Evolutionary conservation across 2,888 invertebrate species (phyloP).

Genomic region (Phyto melanocephala): DNA sequence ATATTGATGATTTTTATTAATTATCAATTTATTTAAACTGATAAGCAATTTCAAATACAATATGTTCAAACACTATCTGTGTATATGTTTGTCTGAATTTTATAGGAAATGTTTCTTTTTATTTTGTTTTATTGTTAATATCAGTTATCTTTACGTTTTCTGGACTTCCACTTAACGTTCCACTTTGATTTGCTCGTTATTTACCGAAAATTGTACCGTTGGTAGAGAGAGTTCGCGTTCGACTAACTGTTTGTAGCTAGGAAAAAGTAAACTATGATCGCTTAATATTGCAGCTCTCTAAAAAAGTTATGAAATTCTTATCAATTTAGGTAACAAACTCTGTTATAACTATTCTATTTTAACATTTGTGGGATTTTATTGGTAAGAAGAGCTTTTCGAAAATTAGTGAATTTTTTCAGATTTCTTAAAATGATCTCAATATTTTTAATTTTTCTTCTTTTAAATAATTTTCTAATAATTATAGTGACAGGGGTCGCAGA

Average conservation of each 20-base stretch:
- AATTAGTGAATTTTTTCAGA: background rate
- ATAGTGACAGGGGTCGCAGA: no score
- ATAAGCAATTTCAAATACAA: constrained; percentile 46
- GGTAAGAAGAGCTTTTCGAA: background rate
- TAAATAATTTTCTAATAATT: no score
- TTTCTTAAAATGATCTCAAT: no score
- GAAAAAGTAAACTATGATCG: constrained; percentile 22
- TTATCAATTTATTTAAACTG: constrained; percentile 59
- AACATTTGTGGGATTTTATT: background rate
- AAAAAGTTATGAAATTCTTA: background rate
- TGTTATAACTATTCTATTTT: background rate
- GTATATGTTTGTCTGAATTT: constrained; percentile 17
- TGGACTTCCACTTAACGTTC: background rate
- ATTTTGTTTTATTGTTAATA: background rate
- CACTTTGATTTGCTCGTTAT: constrained; percentile 27
- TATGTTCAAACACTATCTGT: background rate
- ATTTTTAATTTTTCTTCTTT: no score
- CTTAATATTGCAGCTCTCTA: constrained; percentile 9
- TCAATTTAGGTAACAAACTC: constrained; percentile 2
- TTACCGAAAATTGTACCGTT: constrained; percentile 51
- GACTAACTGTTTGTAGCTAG: constrained; percentile 38
- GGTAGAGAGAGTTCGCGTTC: constrained; percentile 46
- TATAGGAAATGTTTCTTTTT: background rate
- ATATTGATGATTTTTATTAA: constrained; percentile 57
- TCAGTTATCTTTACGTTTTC: constrained; percentile 54